Evolutionary conservation across 2,797 vertebrate genomes (phyloP).

Genomic region (Rhincodon typus): DNA sequence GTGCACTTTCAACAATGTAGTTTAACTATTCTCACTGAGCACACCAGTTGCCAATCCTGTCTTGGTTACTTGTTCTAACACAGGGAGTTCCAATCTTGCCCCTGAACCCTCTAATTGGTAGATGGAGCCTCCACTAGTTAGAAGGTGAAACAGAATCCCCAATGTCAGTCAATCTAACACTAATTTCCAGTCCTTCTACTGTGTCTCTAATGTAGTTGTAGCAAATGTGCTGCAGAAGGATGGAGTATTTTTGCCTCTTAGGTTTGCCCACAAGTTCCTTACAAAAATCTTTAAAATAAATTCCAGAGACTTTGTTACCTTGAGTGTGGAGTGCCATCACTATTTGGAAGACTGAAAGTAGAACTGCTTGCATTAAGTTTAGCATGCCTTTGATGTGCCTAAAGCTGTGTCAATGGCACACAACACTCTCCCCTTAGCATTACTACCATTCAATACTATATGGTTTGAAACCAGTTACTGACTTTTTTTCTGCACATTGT

Average conservation of each 20-base stretch:
- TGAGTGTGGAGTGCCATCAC: neutral
- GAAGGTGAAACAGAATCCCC: neutral
- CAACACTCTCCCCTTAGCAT: neutral
- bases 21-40: neutral
- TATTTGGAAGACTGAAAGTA: neutral
- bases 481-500: constrained; percentile 35
- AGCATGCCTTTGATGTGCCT: neutral
- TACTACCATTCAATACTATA: neutral
- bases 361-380: neutral
- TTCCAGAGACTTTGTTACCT: neutral
- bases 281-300: neutral
- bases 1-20: neutral
- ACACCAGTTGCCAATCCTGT: neutral
- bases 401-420: neutral
- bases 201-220: neutral
- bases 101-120: neutral
- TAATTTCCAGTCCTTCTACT: neutral
- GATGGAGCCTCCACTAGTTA: neutral
- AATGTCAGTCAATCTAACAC: neutral
- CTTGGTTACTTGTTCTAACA: neutral
- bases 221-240: neutral
- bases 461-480: neutral
- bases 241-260: neutral
- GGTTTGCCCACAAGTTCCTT: neutral
- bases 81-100: neutral